These are phyloP conservation scores for Sycophaga agraensis DNA, from an alignment of 1,140 invertebrate species.

Conservation along the genomic window DNA sequence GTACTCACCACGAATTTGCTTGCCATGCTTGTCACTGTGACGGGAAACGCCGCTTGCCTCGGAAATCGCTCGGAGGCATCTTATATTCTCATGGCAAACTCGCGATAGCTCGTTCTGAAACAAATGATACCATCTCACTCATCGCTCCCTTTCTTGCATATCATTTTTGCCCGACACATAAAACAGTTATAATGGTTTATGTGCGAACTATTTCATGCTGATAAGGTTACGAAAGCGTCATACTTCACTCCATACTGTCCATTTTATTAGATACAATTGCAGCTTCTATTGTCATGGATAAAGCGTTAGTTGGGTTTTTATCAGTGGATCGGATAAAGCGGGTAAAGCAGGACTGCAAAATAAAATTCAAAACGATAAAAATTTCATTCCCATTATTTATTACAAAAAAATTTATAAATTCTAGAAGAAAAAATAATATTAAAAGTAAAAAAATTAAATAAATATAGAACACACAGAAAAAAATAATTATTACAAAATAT, in stretches of 20 bases:
- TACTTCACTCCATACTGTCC: neutral
- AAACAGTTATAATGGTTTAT: neutral
- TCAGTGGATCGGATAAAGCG: no score
- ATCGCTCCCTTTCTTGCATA: neutral
- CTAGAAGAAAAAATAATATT: no score
- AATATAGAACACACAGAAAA: no score
- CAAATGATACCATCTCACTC: slow-evolving; percentile 21
- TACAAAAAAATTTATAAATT: no score
- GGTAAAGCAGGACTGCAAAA: no score
- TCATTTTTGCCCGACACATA: neutral
- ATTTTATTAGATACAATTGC: neutral
- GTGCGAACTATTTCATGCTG: neutral
- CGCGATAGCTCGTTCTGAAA: slow-evolving; percentile 73
- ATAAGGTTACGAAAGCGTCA: slow-evolving; percentile 4
- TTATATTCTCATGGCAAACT: slow-evolving; percentile 74
- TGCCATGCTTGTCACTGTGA: slow-evolving; percentile 49
- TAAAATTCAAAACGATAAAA: no score
- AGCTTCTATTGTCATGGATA: neutral
- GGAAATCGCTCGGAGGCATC: slow-evolving; percentile 65
- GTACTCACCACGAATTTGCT: slow-evolving; percentile 56
- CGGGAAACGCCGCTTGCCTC: slow-evolving; percentile 51
- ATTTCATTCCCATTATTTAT: no score
- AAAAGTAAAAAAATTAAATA: no score
- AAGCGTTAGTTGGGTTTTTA: slow-evolving; percentile 12
- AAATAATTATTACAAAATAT: no score